Evolutionary conservation across 1,140 invertebrate species (phyloP).

Genomic region (Drosophila lowei): DNA sequence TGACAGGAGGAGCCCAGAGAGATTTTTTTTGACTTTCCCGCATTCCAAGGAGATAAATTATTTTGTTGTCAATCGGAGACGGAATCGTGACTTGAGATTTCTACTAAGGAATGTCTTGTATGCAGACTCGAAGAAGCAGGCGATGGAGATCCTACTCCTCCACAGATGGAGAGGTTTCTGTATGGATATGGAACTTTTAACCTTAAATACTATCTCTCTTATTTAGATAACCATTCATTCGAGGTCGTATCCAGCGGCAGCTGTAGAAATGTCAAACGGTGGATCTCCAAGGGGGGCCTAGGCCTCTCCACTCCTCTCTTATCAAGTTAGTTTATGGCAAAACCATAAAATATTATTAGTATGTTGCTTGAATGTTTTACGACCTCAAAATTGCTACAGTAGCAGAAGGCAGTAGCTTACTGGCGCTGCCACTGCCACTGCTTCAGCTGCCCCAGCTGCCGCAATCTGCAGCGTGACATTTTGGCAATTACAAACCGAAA

Average conservation of each 20-base stretch:
- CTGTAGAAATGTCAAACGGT: conserved; percentile 45
- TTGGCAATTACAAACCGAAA: conserved; percentile 46
- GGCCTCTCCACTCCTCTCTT: conserved; percentile 1
- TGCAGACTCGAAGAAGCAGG: conserved; percentile 13
- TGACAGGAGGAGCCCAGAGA: conserved; percentile 38
- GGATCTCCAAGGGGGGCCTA: too few species aligned
- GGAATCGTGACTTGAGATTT: conserved; percentile 70
- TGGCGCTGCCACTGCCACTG: conserved; percentile 8
- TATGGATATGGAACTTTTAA: too few species aligned
- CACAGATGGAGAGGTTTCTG: conserved; percentile 32
- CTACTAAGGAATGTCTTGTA: conserved; percentile 58
- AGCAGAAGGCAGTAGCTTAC: conserved; percentile 18
- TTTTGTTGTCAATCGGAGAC: conserved; percentile 66
- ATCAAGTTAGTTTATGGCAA: conserved; percentile 28
- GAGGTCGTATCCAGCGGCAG: conserved; percentile 14
- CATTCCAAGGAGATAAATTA: conserved; percentile 66
- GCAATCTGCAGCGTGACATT: conserved; percentile 47
- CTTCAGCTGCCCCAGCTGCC: conserved; percentile 6
- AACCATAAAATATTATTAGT: conserved; percentile 33
- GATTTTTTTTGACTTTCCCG: conserved; percentile 37
- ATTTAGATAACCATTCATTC: conserved; percentile 23
- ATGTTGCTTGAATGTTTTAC: conserved; percentile 19
- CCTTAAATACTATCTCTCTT: background rate
- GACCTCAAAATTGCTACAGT: conserved; percentile 16
- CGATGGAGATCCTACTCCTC: conserved; percentile 24